A percentile compares a stretch with the other conserved stretches of the same genome.
phyloP scores from a whole-genome alignment of 2,797 vertebrate species.

The Heterohyrax brucei region DNA sequence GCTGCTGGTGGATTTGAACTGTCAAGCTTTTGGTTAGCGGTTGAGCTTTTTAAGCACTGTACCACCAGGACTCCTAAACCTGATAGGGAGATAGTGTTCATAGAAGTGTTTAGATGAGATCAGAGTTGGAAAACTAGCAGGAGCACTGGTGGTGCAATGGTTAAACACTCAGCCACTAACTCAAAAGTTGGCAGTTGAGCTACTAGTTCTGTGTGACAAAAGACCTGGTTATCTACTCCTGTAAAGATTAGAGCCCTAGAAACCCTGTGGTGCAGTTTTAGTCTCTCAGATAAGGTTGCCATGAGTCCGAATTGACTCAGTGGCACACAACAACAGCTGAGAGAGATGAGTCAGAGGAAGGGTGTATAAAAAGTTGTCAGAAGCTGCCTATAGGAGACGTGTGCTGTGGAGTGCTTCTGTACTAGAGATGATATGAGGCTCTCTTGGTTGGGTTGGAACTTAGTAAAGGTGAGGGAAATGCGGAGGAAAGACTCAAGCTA shows the following conservation, averaged over 20 bases:
- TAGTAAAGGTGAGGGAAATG: neutral
- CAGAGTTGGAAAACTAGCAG: neutral
- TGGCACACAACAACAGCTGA: neutral
- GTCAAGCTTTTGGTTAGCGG: too few relatives aligned
- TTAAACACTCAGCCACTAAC: neutral
- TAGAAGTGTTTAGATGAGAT: neutral
- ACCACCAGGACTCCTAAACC: neutral
- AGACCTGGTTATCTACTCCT: neutral
- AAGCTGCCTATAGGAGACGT: constrained; percentile 73
- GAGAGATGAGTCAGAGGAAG: neutral
- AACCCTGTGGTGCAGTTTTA: neutral
- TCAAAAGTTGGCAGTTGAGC: neutral
- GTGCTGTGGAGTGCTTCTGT: neutral
- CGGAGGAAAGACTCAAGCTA: neutral
- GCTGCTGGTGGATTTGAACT: too few relatives aligned
- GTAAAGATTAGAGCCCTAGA: neutral
- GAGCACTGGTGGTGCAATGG: neutral
- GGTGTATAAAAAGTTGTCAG: constrained; percentile 6
- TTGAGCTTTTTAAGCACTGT: too few relatives aligned
- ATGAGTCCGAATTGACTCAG: neutral
- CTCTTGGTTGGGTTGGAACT: neutral
- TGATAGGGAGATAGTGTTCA: neutral
- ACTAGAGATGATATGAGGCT: neutral
- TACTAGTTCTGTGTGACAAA: neutral
- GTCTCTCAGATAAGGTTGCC: neutral